phyloP scores from a whole-genome alignment of 2,888 invertebrate species.

The Fragum sueziense region DNA sequence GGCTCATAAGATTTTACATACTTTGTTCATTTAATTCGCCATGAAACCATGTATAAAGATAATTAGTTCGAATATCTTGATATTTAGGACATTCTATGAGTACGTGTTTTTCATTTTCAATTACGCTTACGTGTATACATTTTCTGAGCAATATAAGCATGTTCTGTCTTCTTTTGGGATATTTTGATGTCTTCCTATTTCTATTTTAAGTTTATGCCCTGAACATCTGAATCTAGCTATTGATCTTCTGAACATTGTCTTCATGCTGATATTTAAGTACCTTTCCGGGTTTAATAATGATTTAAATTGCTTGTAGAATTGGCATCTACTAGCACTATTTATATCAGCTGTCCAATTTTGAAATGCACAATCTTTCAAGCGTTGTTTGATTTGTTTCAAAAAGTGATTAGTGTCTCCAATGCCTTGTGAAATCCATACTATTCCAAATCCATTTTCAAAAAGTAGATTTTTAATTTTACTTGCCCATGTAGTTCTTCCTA shows the following conservation, averaged over 20 bases:
- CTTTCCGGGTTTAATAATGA: constrained; percentile 23
- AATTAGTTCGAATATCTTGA: no score
- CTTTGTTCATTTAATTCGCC: no score
- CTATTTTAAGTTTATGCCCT: constrained; percentile 19
- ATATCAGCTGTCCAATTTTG: constrained; percentile 14
- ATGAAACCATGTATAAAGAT: no score
- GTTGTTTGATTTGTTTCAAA: constrained; percentile 13
- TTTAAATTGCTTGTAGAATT: constrained; percentile 24
- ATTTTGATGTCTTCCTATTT: constrained; percentile 19
- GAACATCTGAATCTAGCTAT: constrained; percentile 35
- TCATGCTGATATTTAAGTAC: constrained; percentile 20
- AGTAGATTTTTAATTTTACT: constrained; percentile 15
- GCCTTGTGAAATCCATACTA: constrained; percentile 24
- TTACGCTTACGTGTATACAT: background rate
- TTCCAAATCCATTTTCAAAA: constrained; percentile 22
- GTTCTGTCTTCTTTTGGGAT: constrained; percentile 10
- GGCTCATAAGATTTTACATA: no score
- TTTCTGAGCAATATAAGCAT: constrained; percentile 1
- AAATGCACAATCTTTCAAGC: constrained; percentile 1
- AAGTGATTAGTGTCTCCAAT: constrained; percentile 19
- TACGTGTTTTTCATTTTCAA: constrained; percentile 30
- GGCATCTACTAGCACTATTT: constrained; percentile 1
- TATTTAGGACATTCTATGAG: no score
- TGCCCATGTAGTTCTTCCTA: constrained; percentile 27
- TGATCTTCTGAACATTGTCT: background rate